phyloP scores from a whole-genome alignment of 2,797 vertebrate genomes.

The Manis javanica region DNA sequence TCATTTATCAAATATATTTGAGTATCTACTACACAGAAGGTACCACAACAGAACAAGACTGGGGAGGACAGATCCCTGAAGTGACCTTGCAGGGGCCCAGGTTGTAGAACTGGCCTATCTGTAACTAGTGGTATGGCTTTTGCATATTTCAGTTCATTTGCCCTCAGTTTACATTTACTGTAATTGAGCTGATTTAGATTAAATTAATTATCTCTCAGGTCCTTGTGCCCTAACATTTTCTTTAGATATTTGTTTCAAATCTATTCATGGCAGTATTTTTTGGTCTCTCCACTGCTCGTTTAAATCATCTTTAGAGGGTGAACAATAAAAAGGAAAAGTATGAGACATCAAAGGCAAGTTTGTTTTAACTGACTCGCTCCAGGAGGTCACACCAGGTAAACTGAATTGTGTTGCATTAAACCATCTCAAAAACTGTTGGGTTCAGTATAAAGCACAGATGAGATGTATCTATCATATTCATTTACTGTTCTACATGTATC shows the following conservation, averaged over 20 bases:
- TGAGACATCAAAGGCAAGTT: neutral
- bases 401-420: neutral
- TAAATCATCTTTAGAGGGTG: neutral
- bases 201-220: neutral
- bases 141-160: neutral
- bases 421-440: neutral
- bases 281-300: neutral
- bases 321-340: neutral
- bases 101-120: neutral
- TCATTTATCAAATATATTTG: neutral
- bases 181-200: neutral
- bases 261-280: neutral
- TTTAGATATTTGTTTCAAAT: neutral
- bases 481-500: neutral
- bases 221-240: neutral
- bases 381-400: neutral
- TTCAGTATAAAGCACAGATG: neutral
- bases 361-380: neutral
- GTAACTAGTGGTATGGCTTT: neutral
- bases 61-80: neutral
- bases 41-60: neutral
- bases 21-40: neutral
- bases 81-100: neutral
- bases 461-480: neutral
- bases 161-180: neutral